Evolutionary conservation across 2,113 vertebrate genomes (phyloP), one percentile per base, ranked within the genome.

Genomic region (Ciconia maguari): DNA sequence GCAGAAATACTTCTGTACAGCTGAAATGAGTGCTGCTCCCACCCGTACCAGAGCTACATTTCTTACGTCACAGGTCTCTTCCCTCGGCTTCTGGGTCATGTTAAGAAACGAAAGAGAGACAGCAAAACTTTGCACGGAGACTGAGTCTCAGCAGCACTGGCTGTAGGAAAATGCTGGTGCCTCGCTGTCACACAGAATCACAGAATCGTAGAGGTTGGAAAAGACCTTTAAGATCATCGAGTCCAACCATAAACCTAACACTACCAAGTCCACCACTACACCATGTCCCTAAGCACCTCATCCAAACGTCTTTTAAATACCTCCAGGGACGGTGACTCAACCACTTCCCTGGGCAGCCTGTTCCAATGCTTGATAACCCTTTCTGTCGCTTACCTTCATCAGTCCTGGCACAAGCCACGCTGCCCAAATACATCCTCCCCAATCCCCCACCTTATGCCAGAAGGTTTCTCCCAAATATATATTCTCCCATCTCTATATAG

Each of bases 401-500:
- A 58, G 44, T 16, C 65, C 61, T 76, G 26, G 48, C 34, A 72
- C 29, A 76, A 77, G 17, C 36, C 27, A 19, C 22, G n/a, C 22
- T 79, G 41, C 30, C 38, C 75, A 74, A 92, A 80, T 10, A 58
- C 19, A 58, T 38, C 29, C 11, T 58, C 54, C n/a, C 10, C 32
- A 34, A 0, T 16, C 4, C 4, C 24, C 16, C 7, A 1, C 15
- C 52, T 48, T 61, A 54, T 34, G 38, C 6, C 20, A 74, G 34
- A 75, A 69, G 16, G 38, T 38, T 38, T 38, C 38, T 38, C 38
- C 38, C 38, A 38, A 38, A 38, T 38, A 38, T 38, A 38, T 38
- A 38, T 38, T 38, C 38, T 38, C 38, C 38, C 38, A 38, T 38
- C 38, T 38, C 38, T 38, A 38, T 38, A 38, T 1, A 65, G 12